Evolutionary conservation across 2,888 invertebrate species (phyloP).

Genomic region (Periphyllus acericola): DNA sequence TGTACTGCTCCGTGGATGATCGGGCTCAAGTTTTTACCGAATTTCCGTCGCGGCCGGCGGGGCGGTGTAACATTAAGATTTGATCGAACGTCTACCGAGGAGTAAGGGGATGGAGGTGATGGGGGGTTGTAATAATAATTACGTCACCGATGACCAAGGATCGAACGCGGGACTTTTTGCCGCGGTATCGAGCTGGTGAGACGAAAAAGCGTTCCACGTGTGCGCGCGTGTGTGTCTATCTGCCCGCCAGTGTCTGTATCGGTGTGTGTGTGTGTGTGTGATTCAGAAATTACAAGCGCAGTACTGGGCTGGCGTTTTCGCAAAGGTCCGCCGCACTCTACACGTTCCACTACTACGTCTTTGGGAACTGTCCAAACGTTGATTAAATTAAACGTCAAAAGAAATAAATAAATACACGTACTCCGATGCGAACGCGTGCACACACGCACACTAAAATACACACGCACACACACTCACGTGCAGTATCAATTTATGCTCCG

Average conservation of each 20-base stretch:
- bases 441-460: background rate
- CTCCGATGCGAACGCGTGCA: background rate
- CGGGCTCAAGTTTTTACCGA: no score
- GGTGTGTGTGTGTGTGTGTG: background rate
- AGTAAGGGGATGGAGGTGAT: background rate
- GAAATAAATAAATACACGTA: background rate
- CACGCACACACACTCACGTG: background rate
- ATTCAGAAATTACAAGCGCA: background rate
- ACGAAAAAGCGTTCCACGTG: background rate
- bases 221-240: background rate
- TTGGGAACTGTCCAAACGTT: conserved; percentile 42
- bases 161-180: conserved; percentile 19
- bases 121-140: background rate
- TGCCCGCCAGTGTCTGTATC: no score
- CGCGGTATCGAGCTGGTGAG: background rate
- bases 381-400: conserved; percentile 45
- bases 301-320: conserved; percentile 18
- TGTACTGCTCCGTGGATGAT: no score
- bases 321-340: background rate
- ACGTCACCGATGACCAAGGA: background rate
- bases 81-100: no score
- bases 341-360: background rate
- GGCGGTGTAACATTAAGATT: no score
- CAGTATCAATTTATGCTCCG: conserved; percentile 41
- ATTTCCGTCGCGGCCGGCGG: background rate